phyloP scores from a whole-genome alignment of 2,113 vertebrate species.

The Synchiropus splendidus region DNA sequence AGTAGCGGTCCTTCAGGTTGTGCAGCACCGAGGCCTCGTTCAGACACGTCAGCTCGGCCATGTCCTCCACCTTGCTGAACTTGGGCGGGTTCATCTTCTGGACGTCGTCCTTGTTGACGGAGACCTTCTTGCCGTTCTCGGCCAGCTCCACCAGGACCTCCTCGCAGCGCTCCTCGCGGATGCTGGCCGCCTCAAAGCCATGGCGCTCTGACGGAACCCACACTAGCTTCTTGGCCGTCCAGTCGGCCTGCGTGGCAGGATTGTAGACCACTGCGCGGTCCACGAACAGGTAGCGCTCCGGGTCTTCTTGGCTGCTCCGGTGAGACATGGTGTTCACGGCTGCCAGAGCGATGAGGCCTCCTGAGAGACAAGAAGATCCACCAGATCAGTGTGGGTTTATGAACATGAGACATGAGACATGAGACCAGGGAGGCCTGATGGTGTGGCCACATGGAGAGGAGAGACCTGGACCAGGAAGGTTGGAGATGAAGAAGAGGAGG shows the following conservation, averaged over 20 bases:
- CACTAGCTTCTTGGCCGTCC: conserved; percentile 93
- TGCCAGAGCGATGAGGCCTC: conserved; percentile 45
- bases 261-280: conserved; percentile 94
- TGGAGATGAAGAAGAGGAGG: too few species aligned
- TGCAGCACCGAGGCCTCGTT: conserved; percentile 93
- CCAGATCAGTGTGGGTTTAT: too few species aligned
- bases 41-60: conserved; percentile 92
- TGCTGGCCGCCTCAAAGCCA: conserved; percentile 88
- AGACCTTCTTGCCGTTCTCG: conserved; percentile 88
- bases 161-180: conserved; percentile 87
- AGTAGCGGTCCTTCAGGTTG: conserved; percentile 95
- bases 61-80: conserved; percentile 96
- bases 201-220: conserved; percentile 94
- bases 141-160: conserved; percentile 88
- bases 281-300: conserved; percentile 93
- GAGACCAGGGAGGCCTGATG: too few species aligned
- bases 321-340: conserved; percentile 77
- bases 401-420: too few species aligned
- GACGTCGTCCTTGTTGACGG: conserved; percentile 92
- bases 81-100: conserved; percentile 99
- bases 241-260: conserved; percentile 92
- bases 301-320: conserved; percentile 84
- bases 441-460: too few species aligned
- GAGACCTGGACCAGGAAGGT: too few species aligned
- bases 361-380: conserved; percentile 23